Conservation (phyloP, 1,140 invertebrate genomes). For the Eurosta solidaginis region DNA sequence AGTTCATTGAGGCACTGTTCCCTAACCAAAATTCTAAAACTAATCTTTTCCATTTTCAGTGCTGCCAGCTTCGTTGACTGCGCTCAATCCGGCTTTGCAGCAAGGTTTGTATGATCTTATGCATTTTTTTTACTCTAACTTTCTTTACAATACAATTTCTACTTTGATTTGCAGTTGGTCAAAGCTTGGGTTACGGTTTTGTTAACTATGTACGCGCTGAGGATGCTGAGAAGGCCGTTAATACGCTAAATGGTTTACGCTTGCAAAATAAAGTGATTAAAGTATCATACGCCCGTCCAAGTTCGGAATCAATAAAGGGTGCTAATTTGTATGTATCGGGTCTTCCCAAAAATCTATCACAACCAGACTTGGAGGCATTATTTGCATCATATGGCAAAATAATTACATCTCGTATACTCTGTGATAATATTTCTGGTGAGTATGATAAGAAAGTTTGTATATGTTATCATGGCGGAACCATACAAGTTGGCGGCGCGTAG, state of each 20-base stretch:
- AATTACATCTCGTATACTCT: constrained; percentile 85
- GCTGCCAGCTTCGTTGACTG: constrained; percentile 57
- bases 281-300: constrained; percentile 87
- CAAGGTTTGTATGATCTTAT: constrained; percentile 44
- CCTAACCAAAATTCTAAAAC: not conserved
- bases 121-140: not conserved
- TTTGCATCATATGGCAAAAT: constrained; percentile 83
- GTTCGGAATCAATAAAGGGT: constrained; percentile 87
- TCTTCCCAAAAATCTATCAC: constrained; percentile 82
- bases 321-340: constrained; percentile 89
- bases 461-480: too few relatives aligned
- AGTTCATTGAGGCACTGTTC: not conserved
- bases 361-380: constrained; percentile 81
- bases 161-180: constrained; percentile 65
- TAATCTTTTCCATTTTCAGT: constrained; percentile 41
- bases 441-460: too few relatives aligned
- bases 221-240: constrained; percentile 85
- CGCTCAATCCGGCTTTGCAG: constrained; percentile 57
- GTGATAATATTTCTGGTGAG: constrained; percentile 78
- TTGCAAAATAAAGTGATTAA: constrained; percentile 91
- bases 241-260: constrained; percentile 81
- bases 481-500: too few relatives aligned
- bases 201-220: constrained; percentile 83
- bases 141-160: not conserved
- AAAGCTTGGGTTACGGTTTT: constrained; percentile 88